A percentile compares a stretch with the other conserved stretches of the same genome.
Evolutionary conservation across 1,140 invertebrate genomes (phyloP).

Genomic region (Heliothis virescens): DNA sequence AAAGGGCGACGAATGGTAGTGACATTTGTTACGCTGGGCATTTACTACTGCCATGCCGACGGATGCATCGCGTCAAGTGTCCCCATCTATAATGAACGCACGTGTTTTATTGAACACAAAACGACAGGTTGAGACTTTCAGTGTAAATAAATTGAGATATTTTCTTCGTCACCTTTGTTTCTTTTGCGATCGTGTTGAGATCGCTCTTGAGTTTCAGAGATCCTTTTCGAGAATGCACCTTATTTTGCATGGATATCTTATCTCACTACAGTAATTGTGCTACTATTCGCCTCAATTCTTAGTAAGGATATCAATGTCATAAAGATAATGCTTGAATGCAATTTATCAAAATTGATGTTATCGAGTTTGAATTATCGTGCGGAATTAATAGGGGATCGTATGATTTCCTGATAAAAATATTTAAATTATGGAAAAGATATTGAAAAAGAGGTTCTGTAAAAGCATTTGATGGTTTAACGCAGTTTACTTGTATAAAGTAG

Average conservation of each 20-base stretch:
- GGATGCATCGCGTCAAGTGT: slow-evolving; percentile 12
- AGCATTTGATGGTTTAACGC: too few species aligned
- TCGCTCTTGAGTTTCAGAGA: too few species aligned
- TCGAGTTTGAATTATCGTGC: not conserved
- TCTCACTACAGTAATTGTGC: too few species aligned
- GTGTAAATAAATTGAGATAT: not conserved
- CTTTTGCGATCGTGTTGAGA: too few species aligned
- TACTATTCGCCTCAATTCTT: not conserved
- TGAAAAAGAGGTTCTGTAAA: too few species aligned
- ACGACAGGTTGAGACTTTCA: not conserved
- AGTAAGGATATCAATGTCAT: not conserved
- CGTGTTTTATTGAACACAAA: not conserved
- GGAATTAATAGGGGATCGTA: not conserved
- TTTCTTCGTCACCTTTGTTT: not conserved
- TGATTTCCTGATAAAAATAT: not conserved
- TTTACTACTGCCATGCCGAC: not conserved
- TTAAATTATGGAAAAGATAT: not conserved
- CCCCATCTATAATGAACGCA: slow-evolving; percentile 3
- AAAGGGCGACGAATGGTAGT: slow-evolving; percentile 1
- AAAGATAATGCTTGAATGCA: not conserved
- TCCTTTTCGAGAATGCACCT: too few species aligned
- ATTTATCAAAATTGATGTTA: slow-evolving; percentile 5
- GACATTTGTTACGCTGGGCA: not conserved
- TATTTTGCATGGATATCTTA: too few species aligned
- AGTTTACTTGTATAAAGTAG: too few species aligned